Percentiles rank a stretch among this genome's conserved stretches.
Evolutionary conservation across 2,113 vertebrate species (phyloP).

Genomic region (Dromas ardeola): DNA sequence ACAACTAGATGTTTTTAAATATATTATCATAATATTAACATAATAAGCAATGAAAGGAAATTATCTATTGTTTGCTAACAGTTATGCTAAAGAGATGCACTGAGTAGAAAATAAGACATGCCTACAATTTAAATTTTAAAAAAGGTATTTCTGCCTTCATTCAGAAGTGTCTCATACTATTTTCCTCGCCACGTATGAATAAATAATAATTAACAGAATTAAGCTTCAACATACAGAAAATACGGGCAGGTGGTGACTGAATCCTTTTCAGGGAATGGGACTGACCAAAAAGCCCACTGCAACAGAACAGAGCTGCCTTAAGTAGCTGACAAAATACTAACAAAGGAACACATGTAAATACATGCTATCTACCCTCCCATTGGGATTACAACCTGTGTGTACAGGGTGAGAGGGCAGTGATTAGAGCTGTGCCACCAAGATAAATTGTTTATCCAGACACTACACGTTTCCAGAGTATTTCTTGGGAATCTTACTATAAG

Average conservation of each 20-base stretch:
- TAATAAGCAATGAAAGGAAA: conserved; percentile 85
- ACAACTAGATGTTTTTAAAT: conserved; percentile 84
- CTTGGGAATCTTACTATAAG: conserved; percentile 50
- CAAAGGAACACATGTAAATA: conserved; percentile 91
- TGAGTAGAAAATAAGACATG: conserved; percentile 80
- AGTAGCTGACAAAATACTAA: conserved; percentile 84
- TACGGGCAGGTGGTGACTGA: conserved; percentile 63
- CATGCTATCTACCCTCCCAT: conserved; percentile 83
- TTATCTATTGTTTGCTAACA: conserved; percentile 86
- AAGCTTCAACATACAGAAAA: conserved; percentile 71
- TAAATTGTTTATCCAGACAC: conserved; percentile 75
- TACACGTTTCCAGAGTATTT: conserved; percentile 62
- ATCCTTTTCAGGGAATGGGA: conserved; percentile 57
- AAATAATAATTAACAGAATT: conserved; percentile 81
- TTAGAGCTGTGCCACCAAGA: conserved; percentile 76
- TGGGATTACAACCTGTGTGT: conserved; percentile 87
- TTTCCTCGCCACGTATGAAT: conserved; percentile 70
- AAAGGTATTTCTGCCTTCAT: conserved; percentile 78
- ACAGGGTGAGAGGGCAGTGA: conserved; percentile 79
- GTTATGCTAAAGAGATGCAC: conserved; percentile 81
- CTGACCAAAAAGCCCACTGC: conserved; percentile 65
- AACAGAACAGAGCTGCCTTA: conserved; percentile 73
- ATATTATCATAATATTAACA: conserved; percentile 88
- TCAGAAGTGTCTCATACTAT: conserved; percentile 75
- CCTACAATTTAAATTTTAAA: conserved; percentile 79